Evolutionary conservation across 2,888 invertebrate genomes (phyloP), one percentile per base, ranked within the genome.

Genomic region (Melipona beecheii): DNA sequence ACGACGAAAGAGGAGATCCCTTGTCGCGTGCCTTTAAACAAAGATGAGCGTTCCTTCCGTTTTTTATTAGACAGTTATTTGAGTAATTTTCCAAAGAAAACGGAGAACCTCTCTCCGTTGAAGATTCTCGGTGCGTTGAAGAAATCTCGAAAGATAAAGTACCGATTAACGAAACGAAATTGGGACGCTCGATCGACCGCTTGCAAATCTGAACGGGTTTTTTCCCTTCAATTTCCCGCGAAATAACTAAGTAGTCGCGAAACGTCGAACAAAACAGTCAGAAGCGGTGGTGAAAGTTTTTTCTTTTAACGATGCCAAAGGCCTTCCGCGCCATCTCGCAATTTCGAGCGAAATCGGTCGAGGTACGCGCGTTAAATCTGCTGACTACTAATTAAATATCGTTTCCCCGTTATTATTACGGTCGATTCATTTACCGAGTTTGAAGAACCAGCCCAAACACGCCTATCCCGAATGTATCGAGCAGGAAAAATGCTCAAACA

Each of bases 351-450:
- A 65, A 17, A 73, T 60, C 52, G 36, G 24, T 24, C 60, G 19
- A 68, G 21, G 6, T 24, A 21, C 60, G 31, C 36, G 24, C 13
- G 21, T 9, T 52, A 2, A 78, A 78, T 49, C 52, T 15, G 58
- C 24, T 49, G 43, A 66, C 36, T n/a, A n/a, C 19, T 31, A 24
- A 68, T 75, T 17, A 66, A 78, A 68, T 66, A 43, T 74, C 27
- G 17, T 52, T 56, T 43, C 54, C 1, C 4, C 19, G n/a, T n/a
- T n/a, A n/a, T n/a, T n/a, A 4, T 31, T 27, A 17, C 50, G 49
- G 24, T 69, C 60, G 58, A 60, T 60, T 54, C 15, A 24, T 78
- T 62, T 31, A 19, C 19, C 21, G 15, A 72, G 56, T 62, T 70
- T 56, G 15, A 31, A 24, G 68, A 56, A 21, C 43, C 27, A 56